phyloP scores from a whole-genome alignment of 2,888 invertebrate species.

The Mystacides longicornis region DNA sequence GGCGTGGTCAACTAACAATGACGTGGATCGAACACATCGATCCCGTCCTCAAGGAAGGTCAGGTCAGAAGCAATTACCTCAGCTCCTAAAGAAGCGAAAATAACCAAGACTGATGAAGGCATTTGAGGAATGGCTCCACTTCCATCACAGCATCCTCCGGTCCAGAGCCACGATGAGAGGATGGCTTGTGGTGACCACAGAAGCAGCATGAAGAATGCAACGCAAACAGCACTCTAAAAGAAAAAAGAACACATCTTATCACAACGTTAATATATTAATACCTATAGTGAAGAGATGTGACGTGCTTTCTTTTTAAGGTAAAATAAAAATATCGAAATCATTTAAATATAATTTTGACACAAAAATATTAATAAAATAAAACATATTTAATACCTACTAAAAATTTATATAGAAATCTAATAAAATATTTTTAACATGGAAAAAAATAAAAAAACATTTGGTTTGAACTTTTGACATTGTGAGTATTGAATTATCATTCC shows the following conservation, averaged over 20 bases:
- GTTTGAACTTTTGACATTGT: no score
- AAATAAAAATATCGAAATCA: not conserved
- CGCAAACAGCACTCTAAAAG: conserved; percentile 40
- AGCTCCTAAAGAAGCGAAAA: conserved; percentile 46
- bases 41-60: no score
- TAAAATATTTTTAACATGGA: no score
- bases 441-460: no score
- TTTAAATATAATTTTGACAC: not conserved
- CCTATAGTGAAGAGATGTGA: not conserved
- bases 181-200: conserved; percentile 41
- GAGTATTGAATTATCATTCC: no score
- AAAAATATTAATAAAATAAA: not conserved
- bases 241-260: not conserved
- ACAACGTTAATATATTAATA: no score
- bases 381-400: not conserved
- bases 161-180: conserved; percentile 35
- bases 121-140: conserved; percentile 30
- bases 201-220: conserved; percentile 34
- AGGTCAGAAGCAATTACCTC: conserved; percentile 40
- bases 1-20: no score
- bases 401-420: no score
- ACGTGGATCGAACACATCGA: no score
- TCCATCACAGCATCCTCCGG: conserved; percentile 13
- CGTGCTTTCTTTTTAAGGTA: not conserved
- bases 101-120: conserved; percentile 37